Evolutionary conservation across 1,140 invertebrate species (phyloP).

Genomic region (Drosophila lini): DNA sequence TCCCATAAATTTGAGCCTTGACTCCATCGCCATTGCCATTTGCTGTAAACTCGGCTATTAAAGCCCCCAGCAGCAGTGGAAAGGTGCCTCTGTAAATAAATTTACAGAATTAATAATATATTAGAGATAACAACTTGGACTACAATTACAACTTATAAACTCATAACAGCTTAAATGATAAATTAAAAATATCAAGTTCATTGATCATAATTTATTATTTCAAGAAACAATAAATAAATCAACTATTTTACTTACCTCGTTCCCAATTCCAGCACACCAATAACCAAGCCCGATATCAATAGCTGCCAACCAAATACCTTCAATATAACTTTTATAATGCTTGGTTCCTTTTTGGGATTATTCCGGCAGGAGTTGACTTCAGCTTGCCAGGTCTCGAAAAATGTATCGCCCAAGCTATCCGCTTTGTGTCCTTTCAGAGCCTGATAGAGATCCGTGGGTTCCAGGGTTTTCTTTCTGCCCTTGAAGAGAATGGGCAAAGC

Average conservation of each 20-base stretch:
- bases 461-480: conserved; percentile 85
- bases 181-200: too few species aligned
- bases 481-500: conserved; percentile 85
- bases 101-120: background rate
- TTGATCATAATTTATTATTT: too few species aligned
- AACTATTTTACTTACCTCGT: conserved; percentile 31
- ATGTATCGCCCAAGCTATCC: conserved; percentile 58
- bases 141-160: too few species aligned
- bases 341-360: conserved; percentile 48
- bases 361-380: conserved; percentile 38
- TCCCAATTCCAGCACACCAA: conserved; percentile 40
- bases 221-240: background rate
- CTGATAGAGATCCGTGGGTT: conserved; percentile 86
- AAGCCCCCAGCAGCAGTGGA: conserved; percentile 60
- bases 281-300: conserved; percentile 37
- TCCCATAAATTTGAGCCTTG: conserved; percentile 86
- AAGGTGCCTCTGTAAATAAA: conserved; percentile 41
- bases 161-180: too few species aligned
- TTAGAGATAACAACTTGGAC: too few species aligned
- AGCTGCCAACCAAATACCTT: conserved; percentile 64
- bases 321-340: conserved; percentile 42
- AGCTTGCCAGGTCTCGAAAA: conserved; percentile 67
- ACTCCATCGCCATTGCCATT: conserved; percentile 49
- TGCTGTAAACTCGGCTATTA: conserved; percentile 61
- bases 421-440: conserved; percentile 85